Evolutionary conservation across 1,140 invertebrate genomes (phyloP).

Genomic region (Zophobas morio): DNA sequence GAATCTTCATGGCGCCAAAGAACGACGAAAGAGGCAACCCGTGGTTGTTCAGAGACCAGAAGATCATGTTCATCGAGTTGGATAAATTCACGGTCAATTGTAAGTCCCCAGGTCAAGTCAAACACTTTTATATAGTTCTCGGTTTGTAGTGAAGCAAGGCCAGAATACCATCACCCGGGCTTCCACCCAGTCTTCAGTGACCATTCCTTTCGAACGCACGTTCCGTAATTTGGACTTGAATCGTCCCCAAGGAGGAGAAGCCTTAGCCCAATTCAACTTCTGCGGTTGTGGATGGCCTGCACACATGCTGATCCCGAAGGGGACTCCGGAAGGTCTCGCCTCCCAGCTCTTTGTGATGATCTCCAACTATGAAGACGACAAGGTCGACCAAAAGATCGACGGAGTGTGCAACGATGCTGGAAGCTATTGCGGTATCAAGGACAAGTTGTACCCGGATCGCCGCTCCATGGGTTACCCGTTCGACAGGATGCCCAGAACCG

Average conservation of each 20-base stretch:
- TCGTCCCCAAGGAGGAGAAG: conserved; percentile 70
- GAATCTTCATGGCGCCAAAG: conserved; percentile 84
- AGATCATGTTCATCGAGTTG: conserved; percentile 81
- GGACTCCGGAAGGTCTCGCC: conserved; percentile 76
- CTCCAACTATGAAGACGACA: conserved; percentile 76
- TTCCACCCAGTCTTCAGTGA: conserved; percentile 79
- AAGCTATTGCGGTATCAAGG: conserved; percentile 81
- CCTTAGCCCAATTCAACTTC: conserved; percentile 78
- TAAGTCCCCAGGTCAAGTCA: conserved; percentile 66
- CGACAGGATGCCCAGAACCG: conserved; percentile 72
- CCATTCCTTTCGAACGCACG: conserved; percentile 80
- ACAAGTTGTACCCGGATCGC: conserved; percentile 79
- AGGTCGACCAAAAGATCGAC: conserved; percentile 52
- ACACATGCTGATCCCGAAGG: conserved; percentile 86
- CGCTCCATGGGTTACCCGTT: conserved; percentile 84
- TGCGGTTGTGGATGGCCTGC: conserved; percentile 92
- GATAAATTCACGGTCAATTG: conserved; percentile 80
- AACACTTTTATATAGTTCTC: not conserved
- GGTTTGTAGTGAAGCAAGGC: conserved; percentile 74
- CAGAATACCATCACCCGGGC: conserved; percentile 74
- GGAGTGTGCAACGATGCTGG: conserved; percentile 76
- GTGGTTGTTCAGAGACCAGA: conserved; percentile 77
- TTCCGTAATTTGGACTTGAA: conserved; percentile 76
- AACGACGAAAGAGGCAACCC: conserved; percentile 77
- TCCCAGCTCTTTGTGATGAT: conserved; percentile 87